Evolutionary conservation across 2,797 vertebrate genomes (phyloP).

Genomic region (Potorous gilbertii): DNA sequence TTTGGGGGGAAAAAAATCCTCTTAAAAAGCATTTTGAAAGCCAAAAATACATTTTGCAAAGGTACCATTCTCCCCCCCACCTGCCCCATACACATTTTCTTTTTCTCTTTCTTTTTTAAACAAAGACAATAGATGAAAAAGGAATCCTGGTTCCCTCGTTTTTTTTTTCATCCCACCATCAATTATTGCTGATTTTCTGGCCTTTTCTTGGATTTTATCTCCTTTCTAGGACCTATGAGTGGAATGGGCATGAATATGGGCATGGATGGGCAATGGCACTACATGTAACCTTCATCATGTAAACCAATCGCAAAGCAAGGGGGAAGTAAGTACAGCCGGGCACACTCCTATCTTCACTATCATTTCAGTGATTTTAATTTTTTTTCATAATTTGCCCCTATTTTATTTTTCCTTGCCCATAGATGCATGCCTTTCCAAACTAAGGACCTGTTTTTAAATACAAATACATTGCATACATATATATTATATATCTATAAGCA

Average conservation of each 20-base stretch:
- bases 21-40: conserved; percentile 39
- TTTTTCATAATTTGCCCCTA: conserved; percentile 81
- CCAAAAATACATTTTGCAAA: conserved; percentile 55
- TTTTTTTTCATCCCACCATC: conserved; percentile 82
- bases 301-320: conserved; percentile 96
- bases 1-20: conserved; percentile 64
- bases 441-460: conserved; percentile 84
- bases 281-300: conserved; percentile 98
- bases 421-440: conserved; percentile 88
- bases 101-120: conserved; percentile 65
- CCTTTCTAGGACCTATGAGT: conserved; percentile 97
- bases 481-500: not conserved
- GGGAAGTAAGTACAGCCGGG: conserved; percentile 97
- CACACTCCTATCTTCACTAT: conserved; percentile 85
- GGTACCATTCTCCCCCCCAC: conserved; percentile 72
- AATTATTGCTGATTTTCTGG: conserved; percentile 87
- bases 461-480: not conserved
- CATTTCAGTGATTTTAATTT: conserved; percentile 76
- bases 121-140: conserved; percentile 75
- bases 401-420: conserved; percentile 87
- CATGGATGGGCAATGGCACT: conserved; percentile 99
- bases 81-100: conserved; percentile 74
- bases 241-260: conserved; percentile 99
- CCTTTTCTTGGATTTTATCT: conserved; percentile 90
- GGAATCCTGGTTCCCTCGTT: conserved; percentile 79